Evolutionary conservation across 2,797 vertebrate species (phyloP).

Genomic region (Chloroceryle amazona): DNA sequence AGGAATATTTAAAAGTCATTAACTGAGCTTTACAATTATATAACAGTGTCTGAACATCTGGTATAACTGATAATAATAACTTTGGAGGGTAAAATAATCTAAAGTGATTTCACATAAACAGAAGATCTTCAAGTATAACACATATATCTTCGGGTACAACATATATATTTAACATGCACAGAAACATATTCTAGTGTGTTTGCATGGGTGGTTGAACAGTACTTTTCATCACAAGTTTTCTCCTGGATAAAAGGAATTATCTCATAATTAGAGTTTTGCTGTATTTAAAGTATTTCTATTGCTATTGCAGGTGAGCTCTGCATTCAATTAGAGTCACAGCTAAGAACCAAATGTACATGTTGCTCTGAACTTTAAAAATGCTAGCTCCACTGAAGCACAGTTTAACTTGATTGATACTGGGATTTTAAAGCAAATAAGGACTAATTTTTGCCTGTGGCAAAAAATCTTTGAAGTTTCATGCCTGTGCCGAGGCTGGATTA

Average conservation of each 20-base stretch:
- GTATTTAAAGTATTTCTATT: background rate
- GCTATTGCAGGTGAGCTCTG: constrained; percentile 26
- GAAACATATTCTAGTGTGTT: background rate
- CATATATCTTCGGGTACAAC: background rate
- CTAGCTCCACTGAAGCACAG: constrained; percentile 16
- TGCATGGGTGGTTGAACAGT: background rate
- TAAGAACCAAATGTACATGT: constrained; percentile 3
- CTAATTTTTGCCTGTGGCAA: constrained; percentile 76
- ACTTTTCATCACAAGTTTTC: background rate
- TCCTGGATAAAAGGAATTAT: background rate
- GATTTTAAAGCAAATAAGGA: constrained; percentile 74
- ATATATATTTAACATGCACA: background rate
- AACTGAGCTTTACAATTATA: background rate
- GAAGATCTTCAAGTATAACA: background rate
- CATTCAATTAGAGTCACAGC: constrained; percentile 20
- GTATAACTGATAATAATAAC: constrained; percentile 13
- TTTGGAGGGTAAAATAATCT: background rate
- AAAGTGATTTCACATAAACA: background rate
- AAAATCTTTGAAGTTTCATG: constrained; percentile 78
- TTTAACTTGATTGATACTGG: constrained; percentile 74
- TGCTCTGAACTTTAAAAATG: background rate
- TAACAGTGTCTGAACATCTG: background rate
- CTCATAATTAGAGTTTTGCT: background rate
- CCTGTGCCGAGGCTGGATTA: constrained; percentile 66
- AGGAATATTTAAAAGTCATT: background rate